Base-by-base conservation (phyloP, 2,113 vertebrate genomes). In the Dromaius novaehollandiae region DNA sequence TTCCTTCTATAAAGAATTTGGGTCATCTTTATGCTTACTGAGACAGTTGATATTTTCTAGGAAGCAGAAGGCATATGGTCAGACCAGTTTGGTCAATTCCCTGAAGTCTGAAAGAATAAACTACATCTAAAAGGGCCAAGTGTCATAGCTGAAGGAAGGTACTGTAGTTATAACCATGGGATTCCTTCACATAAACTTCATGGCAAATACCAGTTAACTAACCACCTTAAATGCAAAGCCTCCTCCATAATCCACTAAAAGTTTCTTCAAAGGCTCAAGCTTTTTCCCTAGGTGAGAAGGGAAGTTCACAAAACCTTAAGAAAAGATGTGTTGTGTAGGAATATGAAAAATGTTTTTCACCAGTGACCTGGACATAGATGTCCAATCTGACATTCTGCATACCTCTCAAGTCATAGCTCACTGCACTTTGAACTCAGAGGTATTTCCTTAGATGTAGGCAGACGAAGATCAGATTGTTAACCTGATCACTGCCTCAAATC, bases 11-110 rank as follows among this genome's bases (percentile, higher is more conserved):
- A 91, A 92, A 95, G 70, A 66, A 88, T 30, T 77, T 4, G 8
- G 92, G 73, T 78, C 42, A 85, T 85, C 86, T 88, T 92, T 93
- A 81, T 71, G 51, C 68, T 95, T 82, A 91, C 71, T 40, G 66
- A 88, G 80, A 85, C 55, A 91, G 78, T 36, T 86, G 76, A 30
- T 90, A 76, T 69, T 86, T 95, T 93, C 88, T 71, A 64, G 63
- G 81, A 93, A 94, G 58, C 69, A 94, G 83, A 86, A 92, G 82
- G 58, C 24, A 91, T 19, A n/a, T 61, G 50, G 76, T 86, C 82
- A 95, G 92, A 81, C 25, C 21, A 36, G 40, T 70, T 79, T 44
- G 65, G 69, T 91, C 85, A 90, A 90, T 93, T 93, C 50, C 81
- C 69, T 85, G 63, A 94, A 88, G 70, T 21, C 42, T 69, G 38